Evolutionary conservation across 2,113 vertebrate species (phyloP), one percentile per base, ranked within the genome.

Genomic region (Pangasianodon hypophthalmus): DNA sequence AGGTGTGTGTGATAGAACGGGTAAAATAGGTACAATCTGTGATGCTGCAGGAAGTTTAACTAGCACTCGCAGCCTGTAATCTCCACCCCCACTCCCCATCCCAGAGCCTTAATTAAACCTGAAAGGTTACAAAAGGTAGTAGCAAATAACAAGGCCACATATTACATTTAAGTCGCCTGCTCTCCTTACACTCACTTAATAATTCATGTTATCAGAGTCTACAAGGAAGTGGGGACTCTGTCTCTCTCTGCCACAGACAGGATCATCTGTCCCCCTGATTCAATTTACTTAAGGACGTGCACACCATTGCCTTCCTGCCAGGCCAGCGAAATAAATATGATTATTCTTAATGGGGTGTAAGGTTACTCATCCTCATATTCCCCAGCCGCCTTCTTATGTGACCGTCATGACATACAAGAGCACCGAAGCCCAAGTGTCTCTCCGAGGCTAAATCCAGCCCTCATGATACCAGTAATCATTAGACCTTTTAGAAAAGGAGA

Each of bases 291-390:
- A 93, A 94, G 94, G 92, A 95, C 95, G 94, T 95, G 95, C 90
- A 90, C 93, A 92, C 90, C 93, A 93, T 92, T 94, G 93, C 93
- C 93, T 94, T 93, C 90, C 93, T 83, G 88, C 90, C 90, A 89
- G 91, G 94, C 93, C 94, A 95, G 94, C 95, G 96, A 95, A 96
- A 96, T 96, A 96, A 96, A 96, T 96, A 96, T 96, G 94, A 94
- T 92, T 95, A 95, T 95, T 95, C 94, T 96, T 96, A 96, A 96
- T 96, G 96, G 96, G 95, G 96, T 96, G 96, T 96, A 95, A 95
- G 94, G 95, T 96, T 96, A 96, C 96, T 92, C 93, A 92, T 95
- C 91, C 92, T 92, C 91, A 90, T 93, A 91, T 89, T 95, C 93
- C 93, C 94, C 91, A 92, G 94, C 85, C 92, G 92, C 92, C 93